Base-by-base conservation (phyloP, 2,888 invertebrate genomes). In the Ferdinandea cuprea region DNA sequence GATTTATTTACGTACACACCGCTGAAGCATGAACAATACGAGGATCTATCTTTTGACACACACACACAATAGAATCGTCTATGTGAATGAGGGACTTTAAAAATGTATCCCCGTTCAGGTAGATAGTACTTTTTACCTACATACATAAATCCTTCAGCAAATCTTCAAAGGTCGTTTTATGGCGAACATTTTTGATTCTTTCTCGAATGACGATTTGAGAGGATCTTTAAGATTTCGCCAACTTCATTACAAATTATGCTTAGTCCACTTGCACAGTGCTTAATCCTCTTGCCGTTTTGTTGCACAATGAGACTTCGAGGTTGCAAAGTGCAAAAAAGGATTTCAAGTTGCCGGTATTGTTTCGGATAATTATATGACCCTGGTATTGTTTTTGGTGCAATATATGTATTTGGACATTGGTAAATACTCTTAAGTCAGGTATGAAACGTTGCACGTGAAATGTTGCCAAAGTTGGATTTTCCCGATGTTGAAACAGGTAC, bases 271-370 rank as follows among this genome's bases (percentile, higher is more conserved):
- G 69, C 61, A 63, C 13, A 7, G 40, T 19, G 40, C 40, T 56
- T 66, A n/a, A 80, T 79, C 72, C 78, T 73, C 66, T 66, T 50
- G 35, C 42, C 21, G 32, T 68, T 54, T 32, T 68, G 56, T 77
- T 73, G 46, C 65, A 63, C 61, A 68, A 56, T 42, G 48, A 28
- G 42, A 63, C 8, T 17, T 15, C 66, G 37, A 50, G 19, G 30
- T 48, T 71, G 13, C 44, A 59, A 58, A 80, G 42, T 56, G 54
- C 32, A 52, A 48, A 56, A 81, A 81, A 81, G 77, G 77, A 71
- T 81, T 81, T 76, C 7, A 61, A 77, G 46, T 59, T 74, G 9
- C 11, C 58, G 54, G 56, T 13, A 48, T 69, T 69, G 63, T 80
- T 63, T 74, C 40, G 4, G 25, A 21, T 81, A 81, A 81, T 76